These are phyloP conservation scores for Lucifuga dentata DNA, from an alignment of 2,113 vertebrate species.

Conservation along the genomic window DNA sequence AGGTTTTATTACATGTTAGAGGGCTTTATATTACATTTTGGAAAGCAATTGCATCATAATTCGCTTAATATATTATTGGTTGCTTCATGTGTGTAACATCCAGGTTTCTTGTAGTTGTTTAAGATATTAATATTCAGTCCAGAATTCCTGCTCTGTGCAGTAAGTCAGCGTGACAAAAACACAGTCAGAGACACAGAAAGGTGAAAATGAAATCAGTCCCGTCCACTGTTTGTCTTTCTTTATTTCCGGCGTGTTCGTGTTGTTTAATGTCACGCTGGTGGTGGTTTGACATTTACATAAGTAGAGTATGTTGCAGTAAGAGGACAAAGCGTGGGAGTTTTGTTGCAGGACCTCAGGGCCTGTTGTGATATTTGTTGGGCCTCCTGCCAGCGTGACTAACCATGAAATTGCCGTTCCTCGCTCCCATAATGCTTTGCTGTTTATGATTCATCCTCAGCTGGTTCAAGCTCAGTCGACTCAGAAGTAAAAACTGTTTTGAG, in stretches of 20 bases:
- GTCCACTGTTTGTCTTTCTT: not conserved
- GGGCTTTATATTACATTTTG: not conserved
- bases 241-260: not conserved
- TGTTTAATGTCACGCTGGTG: constrained; percentile 7
- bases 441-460: constrained; percentile 46
- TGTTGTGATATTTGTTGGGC: constrained; percentile 33
- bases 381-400: constrained; percentile 38
- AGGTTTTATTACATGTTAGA: not conserved
- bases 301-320: not conserved
- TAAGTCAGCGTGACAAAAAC: not conserved
- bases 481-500: not conserved
- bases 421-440: constrained; percentile 63
- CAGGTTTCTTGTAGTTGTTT: too few species aligned
- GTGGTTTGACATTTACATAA: constrained; percentile 18
- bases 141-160: not conserved
- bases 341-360: constrained; percentile 32
- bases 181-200: not conserved
- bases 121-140: not conserved
- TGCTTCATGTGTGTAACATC: not conserved
- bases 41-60: not conserved
- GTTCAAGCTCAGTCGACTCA: constrained; percentile 35
- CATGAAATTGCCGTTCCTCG: constrained; percentile 67
- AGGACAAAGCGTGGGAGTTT: constrained; percentile 30
- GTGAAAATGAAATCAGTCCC: not conserved
- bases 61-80: not conserved